These are phyloP conservation scores for Cyanoramphus novaezelandiae DNA, from an alignment of 2,113 vertebrate species.

Conservation along the genomic window DNA sequence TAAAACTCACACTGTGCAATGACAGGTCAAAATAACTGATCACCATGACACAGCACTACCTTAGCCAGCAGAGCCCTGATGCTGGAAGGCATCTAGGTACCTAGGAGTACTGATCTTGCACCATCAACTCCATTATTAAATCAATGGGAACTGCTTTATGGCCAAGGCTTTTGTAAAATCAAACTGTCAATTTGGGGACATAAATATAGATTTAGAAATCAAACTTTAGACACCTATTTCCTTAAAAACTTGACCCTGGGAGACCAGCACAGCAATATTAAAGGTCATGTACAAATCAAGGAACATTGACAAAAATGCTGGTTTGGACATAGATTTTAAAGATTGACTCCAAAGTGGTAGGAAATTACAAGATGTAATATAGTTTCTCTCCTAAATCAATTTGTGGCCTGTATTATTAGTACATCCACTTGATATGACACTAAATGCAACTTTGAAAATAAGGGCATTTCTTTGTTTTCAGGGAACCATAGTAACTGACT, in stretches of 20 bases:
- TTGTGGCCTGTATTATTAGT: not conserved
- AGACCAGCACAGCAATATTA: not conserved
- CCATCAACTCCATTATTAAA: not conserved
- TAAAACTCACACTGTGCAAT: not conserved
- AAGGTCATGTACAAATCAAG: not conserved
- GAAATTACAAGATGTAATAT: not conserved
- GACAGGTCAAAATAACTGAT: not conserved
- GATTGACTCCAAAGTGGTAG: not conserved
- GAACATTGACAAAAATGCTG: not conserved
- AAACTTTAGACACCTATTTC: not conserved
- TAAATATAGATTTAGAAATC: conserved; percentile 19
- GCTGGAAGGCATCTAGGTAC: not conserved
- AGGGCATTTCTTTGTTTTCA: not conserved
- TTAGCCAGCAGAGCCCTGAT: not conserved
- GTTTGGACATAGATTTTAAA: not conserved
- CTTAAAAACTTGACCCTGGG: not conserved
- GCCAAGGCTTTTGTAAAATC: not conserved
- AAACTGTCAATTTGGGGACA: not conserved
- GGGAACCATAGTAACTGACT: not conserved
- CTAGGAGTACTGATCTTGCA: not conserved
- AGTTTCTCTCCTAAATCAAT: not conserved
- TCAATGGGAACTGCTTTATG: not conserved
- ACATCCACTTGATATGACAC: not conserved
- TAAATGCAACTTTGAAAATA: conserved; percentile 3
- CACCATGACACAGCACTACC: not conserved